A percentile compares a stretch with the other conserved stretches of the same genome.
Evolutionary conservation across 2,113 vertebrate species (phyloP).

Genomic region (Phylloscopus whistleri): DNA sequence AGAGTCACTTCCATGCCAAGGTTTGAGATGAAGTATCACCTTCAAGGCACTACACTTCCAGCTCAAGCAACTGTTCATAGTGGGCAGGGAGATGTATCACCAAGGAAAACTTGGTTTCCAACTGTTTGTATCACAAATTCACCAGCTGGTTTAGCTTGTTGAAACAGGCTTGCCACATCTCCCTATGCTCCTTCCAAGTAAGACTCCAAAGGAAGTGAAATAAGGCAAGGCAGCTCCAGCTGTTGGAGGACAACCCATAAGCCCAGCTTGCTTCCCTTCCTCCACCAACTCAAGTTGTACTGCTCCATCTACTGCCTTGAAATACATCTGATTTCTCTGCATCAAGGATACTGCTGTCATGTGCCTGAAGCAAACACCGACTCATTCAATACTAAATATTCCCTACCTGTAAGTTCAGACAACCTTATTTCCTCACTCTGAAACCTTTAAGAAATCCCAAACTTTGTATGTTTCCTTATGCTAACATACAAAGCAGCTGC

Average conservation of each 20-base stretch:
- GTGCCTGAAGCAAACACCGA: not conserved
- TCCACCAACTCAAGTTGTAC: not conserved
- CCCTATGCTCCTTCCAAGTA: not conserved
- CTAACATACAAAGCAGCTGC: not conserved
- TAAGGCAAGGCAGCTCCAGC: not conserved
- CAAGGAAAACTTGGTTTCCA: not conserved
- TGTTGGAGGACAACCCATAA: fast-evolving
- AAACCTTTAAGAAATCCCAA: not conserved
- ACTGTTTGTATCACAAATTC: not conserved
- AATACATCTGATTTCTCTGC: not conserved
- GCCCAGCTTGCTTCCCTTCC: not conserved
- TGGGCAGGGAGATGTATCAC: fast-evolving
- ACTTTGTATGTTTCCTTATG: too few relatives aligned
- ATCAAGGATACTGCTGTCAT: not conserved
- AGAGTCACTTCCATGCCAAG: not conserved
- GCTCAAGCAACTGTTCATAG: fast-evolving
- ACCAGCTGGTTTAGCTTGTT: not conserved
- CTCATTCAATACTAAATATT: not conserved
- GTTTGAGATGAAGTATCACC: not conserved
- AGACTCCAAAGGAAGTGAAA: not conserved
- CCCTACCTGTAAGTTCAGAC: not conserved
- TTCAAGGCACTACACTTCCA: not conserved
- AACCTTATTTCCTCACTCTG: not conserved
- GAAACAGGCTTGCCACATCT: not conserved
- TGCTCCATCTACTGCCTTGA: not conserved